Evolutionary conservation across 2,888 invertebrate genomes (phyloP).

Genomic region (Acronicta psi): DNA sequence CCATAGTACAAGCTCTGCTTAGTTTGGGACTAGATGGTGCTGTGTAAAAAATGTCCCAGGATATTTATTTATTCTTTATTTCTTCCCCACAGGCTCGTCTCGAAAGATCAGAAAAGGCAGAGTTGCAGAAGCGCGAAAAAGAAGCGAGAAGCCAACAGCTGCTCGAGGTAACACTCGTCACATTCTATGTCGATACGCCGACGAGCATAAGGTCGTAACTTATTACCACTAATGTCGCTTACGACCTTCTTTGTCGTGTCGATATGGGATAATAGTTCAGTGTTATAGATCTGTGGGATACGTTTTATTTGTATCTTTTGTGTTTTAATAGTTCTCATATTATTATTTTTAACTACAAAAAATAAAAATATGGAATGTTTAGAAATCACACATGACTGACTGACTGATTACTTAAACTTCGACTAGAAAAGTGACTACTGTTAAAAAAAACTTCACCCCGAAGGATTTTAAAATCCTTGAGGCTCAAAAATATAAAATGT

Average conservation of each 20-base stretch:
- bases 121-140: conserved; percentile 94
- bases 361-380: too few relatives aligned
- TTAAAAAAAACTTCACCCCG: too few relatives aligned
- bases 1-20: too few relatives aligned
- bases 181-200: conserved; percentile 11
- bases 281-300: conserved; percentile 35
- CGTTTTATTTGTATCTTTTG: conserved; percentile 33
- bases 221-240: background rate
- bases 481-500: too few relatives aligned
- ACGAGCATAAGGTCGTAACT: background rate
- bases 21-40: too few relatives aligned
- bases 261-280: conserved; percentile 11
- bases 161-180: conserved; percentile 91
- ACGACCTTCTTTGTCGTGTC: conserved; percentile 2
- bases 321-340: conserved; percentile 44
- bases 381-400: too few relatives aligned
- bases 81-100: conserved; percentile 82
- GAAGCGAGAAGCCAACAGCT: conserved; percentile 95
- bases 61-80: too few relatives aligned
- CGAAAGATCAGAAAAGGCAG: conserved; percentile 94
- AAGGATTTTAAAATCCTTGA: too few relatives aligned
- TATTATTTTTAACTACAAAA: conserved; percentile 13
- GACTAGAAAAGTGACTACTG: too few relatives aligned
- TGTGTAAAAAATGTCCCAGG: too few relatives aligned
- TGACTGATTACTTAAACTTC: too few relatives aligned